Percentiles rank a stretch among this genome's conserved stretches.
Conservation (phyloP, 2,888 invertebrate genomes). For the Neocrepidodera transversa region DNA sequence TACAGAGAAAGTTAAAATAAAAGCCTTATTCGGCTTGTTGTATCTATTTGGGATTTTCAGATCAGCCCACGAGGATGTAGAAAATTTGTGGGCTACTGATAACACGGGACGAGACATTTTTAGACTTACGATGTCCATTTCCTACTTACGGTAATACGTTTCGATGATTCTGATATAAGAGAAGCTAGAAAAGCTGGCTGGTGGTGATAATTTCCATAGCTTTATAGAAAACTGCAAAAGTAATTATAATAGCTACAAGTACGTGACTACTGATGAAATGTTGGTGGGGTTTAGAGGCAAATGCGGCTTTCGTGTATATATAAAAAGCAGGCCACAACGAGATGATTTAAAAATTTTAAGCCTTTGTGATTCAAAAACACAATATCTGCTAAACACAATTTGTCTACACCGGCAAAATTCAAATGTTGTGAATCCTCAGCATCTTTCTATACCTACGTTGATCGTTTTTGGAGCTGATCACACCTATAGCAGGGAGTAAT, state of each 20-base stretch:
- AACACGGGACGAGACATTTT: background rate
- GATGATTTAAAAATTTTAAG: constrained; percentile 35
- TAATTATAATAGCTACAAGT: constrained; percentile 23
- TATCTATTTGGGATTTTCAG: no score
- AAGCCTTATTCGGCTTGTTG: background rate
- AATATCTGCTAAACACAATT: no score
- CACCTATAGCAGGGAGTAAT: no score
- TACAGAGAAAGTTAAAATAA: constrained; percentile 5
- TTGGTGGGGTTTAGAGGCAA: constrained; percentile 22
- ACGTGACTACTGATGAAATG: constrained; percentile 30
- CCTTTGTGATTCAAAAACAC: no score
- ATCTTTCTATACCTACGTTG: no score
- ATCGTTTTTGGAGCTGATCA: no score
- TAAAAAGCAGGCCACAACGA: constrained; percentile 34
- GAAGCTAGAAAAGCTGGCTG: constrained; percentile 24
- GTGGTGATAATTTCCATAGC: constrained; percentile 22
- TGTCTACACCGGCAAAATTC: no score
- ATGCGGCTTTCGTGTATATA: constrained; percentile 34
- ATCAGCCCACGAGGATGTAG: no score
- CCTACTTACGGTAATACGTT: constrained; percentile 7
- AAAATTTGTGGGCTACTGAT: background rate
- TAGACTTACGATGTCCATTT: no score
- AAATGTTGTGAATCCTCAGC: no score
- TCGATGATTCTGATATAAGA: constrained; percentile 22
- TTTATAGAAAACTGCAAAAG: constrained; percentile 29